These are phyloP conservation scores for Pseudois nayaur DNA, from an alignment of 2,113 vertebrate genomes.

Conservation along the genomic window DNA sequence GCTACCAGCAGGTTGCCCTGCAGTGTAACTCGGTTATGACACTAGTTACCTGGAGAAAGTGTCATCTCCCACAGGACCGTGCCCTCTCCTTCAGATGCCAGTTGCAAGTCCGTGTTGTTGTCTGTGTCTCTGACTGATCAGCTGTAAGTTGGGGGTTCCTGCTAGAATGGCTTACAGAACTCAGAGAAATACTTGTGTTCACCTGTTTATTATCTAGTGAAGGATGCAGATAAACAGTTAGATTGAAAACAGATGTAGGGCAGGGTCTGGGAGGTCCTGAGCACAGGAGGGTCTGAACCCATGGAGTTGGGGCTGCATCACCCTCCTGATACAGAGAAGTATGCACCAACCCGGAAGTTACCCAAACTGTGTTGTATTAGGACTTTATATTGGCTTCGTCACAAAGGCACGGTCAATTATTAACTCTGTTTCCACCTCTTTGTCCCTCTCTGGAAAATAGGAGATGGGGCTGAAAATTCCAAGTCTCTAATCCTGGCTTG, in stretches of 20 bases:
- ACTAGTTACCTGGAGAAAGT: neutral
- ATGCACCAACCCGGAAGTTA: neutral
- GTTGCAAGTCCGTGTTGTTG: neutral
- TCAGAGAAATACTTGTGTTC: neutral
- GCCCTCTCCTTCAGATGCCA: neutral
- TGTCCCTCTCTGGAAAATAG: neutral
- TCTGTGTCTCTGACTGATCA: neutral
- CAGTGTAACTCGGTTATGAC: neutral
- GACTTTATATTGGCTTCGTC: neutral
- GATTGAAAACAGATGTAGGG: neutral
- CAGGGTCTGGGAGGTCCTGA: neutral
- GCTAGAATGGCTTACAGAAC: neutral
- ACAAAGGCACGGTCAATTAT: neutral
- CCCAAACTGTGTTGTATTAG: neutral
- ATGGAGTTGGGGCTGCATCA: neutral
- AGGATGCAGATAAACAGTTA: neutral
- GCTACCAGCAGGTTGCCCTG: neutral
- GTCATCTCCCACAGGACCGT: neutral
- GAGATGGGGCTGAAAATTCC: neutral
- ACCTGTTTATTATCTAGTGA: neutral
- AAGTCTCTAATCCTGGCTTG: neutral
- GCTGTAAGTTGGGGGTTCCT: neutral
- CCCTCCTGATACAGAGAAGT: neutral
- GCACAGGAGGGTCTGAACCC: neutral
- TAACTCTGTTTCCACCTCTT: neutral